These are phyloP conservation scores for Apamea anceps DNA, from an alignment of 2,888 invertebrate species.

Conservation along the genomic window DNA sequence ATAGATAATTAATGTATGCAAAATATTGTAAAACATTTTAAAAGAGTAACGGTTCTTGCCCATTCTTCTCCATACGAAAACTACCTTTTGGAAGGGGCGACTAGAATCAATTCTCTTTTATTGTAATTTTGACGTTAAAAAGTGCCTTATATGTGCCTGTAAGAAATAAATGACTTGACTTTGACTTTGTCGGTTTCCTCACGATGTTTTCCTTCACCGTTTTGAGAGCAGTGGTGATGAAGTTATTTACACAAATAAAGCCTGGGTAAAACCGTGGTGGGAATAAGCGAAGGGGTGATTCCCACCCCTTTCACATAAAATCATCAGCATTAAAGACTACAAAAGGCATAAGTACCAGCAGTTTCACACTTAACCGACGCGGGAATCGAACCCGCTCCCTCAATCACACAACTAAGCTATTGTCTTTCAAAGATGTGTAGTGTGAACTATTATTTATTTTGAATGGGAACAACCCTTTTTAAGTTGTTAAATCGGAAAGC, in stretches of 20 bases:
- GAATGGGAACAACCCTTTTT: constrained; percentile 30
- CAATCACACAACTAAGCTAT: constrained; percentile 35
- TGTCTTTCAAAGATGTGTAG: constrained; percentile 49
- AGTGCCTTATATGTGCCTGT: too few relatives aligned
- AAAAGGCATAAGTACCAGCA: constrained; percentile 28
- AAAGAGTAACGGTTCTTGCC: too few relatives aligned
- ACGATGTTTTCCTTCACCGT: not conserved
- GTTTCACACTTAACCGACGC: constrained; percentile 45
- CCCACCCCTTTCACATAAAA: constrained; percentile 24
- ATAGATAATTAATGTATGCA: too few relatives aligned
- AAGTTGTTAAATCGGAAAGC: constrained; percentile 23
- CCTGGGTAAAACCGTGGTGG: not conserved
- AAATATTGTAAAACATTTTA: too few relatives aligned
- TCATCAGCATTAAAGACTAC: not conserved
- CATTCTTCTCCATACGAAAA: too few relatives aligned
- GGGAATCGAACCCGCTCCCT: constrained; percentile 48
- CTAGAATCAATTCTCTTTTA: too few relatives aligned
- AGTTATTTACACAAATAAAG: not conserved
- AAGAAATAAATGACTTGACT: too few relatives aligned
- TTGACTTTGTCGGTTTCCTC: too few relatives aligned
- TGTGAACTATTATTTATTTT: constrained; percentile 46
- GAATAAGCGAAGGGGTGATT: constrained; percentile 6
- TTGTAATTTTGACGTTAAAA: too few relatives aligned
- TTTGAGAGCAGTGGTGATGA: not conserved
- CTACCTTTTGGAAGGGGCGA: too few relatives aligned